Conservation (phyloP, 2,888 invertebrate genomes). For the Agonopterix heracliana region DNA sequence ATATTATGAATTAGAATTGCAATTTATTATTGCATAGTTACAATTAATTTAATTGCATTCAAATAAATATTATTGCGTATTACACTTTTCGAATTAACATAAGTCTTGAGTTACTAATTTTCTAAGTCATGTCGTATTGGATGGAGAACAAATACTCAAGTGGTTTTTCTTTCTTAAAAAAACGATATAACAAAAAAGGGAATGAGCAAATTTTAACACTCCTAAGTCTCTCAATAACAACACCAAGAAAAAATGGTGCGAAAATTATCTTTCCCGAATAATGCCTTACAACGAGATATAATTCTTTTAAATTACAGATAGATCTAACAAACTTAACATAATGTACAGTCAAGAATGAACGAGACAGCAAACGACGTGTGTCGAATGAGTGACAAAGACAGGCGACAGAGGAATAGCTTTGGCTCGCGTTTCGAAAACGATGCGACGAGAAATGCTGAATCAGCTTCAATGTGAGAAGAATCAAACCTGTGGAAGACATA, state of each 20-base stretch:
- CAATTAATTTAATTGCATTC: constrained; percentile 24
- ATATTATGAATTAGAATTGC: constrained; percentile 12
- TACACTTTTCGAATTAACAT: constrained; percentile 5
- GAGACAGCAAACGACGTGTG: constrained; percentile 47
- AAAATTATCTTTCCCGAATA: constrained; percentile 20
- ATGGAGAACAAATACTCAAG: constrained; percentile 34
- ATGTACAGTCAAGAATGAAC: constrained; percentile 46
- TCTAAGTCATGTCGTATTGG: constrained; percentile 60
- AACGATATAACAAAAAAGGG: constrained; percentile 25
- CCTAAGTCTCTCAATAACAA: constrained; percentile 9
- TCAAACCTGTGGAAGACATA: constrained; percentile 37
- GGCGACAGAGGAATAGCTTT: constrained; percentile 44
- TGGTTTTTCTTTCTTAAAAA: constrained; percentile 14
- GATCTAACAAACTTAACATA: constrained; percentile 38
- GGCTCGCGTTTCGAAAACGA: constrained; percentile 28
- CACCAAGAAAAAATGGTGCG: constrained; percentile 16
- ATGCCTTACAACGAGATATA: constrained; percentile 11
- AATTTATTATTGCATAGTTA: constrained; percentile 4
- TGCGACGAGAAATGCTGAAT: constrained; percentile 30
- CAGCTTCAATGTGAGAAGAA: constrained; percentile 42
- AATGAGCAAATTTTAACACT: constrained; percentile 38
- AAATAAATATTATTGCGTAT: constrained; percentile 39
- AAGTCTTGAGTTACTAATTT: constrained; percentile 8
- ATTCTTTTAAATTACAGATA: constrained; percentile 22
- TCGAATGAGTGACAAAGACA: constrained; percentile 62